A percentile compares a stretch with the other conserved stretches of the same genome.
Conservation (phyloP, 2,113 vertebrate genomes). For the Amia ocellicauda region DNA sequence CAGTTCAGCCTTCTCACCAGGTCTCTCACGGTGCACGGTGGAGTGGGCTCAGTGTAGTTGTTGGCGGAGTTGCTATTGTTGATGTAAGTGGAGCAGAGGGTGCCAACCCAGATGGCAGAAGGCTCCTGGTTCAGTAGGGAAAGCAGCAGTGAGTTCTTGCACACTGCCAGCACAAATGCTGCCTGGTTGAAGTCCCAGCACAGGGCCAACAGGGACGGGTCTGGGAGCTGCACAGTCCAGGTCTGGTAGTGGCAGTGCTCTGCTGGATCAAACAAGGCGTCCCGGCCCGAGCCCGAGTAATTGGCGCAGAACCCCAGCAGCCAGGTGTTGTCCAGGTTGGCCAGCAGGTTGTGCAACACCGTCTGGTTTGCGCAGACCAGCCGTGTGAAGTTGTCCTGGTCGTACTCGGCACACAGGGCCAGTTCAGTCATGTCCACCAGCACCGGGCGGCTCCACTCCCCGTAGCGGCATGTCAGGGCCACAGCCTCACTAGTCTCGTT, state of each 20-base stretch:
- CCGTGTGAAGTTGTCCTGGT: constrained; percentile 60
- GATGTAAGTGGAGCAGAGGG: constrained; percentile 50
- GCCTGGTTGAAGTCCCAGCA: constrained; percentile 69
- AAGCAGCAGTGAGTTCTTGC: constrained; percentile 45
- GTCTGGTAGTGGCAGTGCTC: constrained; percentile 60
- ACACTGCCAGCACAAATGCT: constrained; percentile 57
- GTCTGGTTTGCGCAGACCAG: constrained; percentile 58
- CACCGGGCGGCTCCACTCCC: constrained; percentile 55
- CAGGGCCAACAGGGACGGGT: constrained; percentile 48
- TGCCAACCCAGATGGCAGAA: constrained; percentile 55
- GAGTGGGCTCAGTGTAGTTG: background rate
- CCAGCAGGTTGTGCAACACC: constrained; percentile 57
- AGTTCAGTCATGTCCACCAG: constrained; percentile 67
- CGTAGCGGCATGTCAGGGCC: constrained; percentile 57
- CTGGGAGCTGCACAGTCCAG: constrained; percentile 55
- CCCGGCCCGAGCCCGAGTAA: constrained; percentile 25
- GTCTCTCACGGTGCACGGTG: constrained; percentile 47
- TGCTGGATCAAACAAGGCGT: constrained; percentile 29
- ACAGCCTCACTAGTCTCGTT: constrained; percentile 23
- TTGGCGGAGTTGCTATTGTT: constrained; percentile 18
- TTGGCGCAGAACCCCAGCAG: constrained; percentile 61
- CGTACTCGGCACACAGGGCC: constrained; percentile 61
- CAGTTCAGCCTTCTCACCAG: constrained; percentile 56
- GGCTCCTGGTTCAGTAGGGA: constrained; percentile 49
- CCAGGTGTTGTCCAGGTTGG: constrained; percentile 66